A percentile compares a stretch with the other conserved stretches of the same genome.
phyloP scores from a whole-genome alignment of 2,113 vertebrate genomes.

The Prolemur simus region DNA sequence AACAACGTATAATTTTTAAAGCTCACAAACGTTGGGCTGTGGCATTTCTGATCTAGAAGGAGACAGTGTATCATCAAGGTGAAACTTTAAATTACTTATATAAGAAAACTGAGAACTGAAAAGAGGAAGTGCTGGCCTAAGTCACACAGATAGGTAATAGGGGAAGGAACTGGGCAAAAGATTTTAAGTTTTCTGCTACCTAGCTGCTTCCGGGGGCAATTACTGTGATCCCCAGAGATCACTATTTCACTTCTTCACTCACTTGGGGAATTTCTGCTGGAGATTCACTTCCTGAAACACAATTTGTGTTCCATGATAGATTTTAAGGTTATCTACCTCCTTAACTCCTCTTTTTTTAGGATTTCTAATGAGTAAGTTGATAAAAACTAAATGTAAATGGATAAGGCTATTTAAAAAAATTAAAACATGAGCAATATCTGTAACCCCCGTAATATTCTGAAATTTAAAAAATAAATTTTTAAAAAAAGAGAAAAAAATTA shows the following conservation, averaged over 20 bases:
- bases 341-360: not conserved
- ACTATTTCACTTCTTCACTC: not conserved
- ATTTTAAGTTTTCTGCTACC: not conserved
- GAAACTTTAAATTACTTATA: not conserved
- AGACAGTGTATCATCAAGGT: not conserved
- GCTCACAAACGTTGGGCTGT: not conserved
- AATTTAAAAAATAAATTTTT: no score
- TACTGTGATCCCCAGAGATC: not conserved
- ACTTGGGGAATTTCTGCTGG: not conserved
- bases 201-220: not conserved
- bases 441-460: no score
- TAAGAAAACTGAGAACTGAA: not conserved
- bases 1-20: not conserved
- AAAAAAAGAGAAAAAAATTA: not conserved
- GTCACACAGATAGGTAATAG: not conserved
- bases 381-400: not conserved
- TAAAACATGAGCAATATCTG: no score
- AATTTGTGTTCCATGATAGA: not conserved
- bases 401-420: not conserved
- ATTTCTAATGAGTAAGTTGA: not conserved
- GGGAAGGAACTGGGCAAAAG: not conserved
- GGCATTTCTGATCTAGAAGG: not conserved
- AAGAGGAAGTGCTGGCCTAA: not conserved
- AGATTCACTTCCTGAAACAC: not conserved
- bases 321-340: not conserved